Percentiles rank a stretch among this genome's conserved stretches.
phyloP scores from a whole-genome alignment of 1,140 invertebrate species.

The Tetramorium alpestre region DNA sequence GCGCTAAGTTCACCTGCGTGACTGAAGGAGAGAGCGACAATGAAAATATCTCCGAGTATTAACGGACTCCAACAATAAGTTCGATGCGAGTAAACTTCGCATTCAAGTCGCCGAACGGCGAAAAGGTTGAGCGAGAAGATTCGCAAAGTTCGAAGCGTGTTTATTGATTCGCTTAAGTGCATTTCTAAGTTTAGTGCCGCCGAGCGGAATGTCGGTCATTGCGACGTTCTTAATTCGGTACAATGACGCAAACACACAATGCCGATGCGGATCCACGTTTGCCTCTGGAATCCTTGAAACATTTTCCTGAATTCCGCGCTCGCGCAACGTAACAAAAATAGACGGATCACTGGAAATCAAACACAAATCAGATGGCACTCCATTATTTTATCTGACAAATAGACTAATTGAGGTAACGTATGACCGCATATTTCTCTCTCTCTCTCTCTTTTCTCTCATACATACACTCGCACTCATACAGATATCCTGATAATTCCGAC shows the following conservation, averaged over 20 bases:
- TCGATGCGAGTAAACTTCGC: constrained; percentile 55
- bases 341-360: background rate
- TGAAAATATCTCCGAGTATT: constrained; percentile 53
- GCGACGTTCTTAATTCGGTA: constrained; percentile 59
- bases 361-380: background rate
- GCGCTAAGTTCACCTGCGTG: constrained; percentile 13
- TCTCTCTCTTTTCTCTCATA: background rate
- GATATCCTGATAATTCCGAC: constrained; percentile 9
- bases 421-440: background rate
- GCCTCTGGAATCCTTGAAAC: background rate
- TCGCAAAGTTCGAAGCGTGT: constrained; percentile 59
- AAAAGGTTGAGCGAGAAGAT: constrained; percentile 47
- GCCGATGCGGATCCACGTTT: background rate
- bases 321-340: constrained; percentile 13
- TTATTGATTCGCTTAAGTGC: constrained; percentile 64
- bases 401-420: background rate
- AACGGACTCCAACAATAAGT: constrained; percentile 40
- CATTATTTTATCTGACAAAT: constrained; percentile 37
- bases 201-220: constrained; percentile 50
- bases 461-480: background rate
- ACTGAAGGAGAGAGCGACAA: constrained; percentile 21
- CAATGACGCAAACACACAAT: constrained; percentile 25
- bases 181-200: constrained; percentile 64
- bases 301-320: background rate
- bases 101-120: constrained; percentile 23